Conservation (phyloP, 2,888 invertebrate genomes). For the Girardia tigrina region DNA sequence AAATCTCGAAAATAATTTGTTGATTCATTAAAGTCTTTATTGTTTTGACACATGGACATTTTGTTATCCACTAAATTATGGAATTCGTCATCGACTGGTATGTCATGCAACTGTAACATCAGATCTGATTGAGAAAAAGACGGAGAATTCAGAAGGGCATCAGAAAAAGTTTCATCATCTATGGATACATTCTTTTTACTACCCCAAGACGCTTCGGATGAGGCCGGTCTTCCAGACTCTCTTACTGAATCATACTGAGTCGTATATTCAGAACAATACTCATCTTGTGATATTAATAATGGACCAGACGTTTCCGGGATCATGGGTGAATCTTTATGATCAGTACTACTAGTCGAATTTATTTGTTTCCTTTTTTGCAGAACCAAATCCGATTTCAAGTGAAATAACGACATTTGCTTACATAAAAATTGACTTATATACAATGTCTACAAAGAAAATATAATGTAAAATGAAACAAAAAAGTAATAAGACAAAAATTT, state of each 20-base stretch:
- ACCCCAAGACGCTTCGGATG: constrained; percentile 5
- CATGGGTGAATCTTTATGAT: constrained; percentile 19
- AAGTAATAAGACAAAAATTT: no score
- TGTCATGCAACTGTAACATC: neutral
- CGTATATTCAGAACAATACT: neutral
- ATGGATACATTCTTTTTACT: constrained; percentile 2
- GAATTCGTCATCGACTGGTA: neutral
- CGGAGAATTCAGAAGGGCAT: neutral
- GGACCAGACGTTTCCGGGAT: neutral
- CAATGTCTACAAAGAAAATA: neutral
- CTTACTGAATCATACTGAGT: neutral
- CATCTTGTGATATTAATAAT: neutral
- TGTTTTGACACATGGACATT: neutral
- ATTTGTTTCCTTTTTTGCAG: constrained; percentile 13
- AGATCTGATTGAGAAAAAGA: neutral
- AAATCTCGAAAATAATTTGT: neutral
- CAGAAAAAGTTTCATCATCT: constrained; percentile 4
- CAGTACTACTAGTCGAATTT: neutral
- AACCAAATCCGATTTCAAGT: neutral
- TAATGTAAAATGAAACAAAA: no score
- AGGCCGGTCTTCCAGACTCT: neutral
- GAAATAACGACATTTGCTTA: constrained; percentile 4
- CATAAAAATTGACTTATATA: neutral
- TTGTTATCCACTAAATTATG: neutral
- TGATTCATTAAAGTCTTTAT: neutral